Conservation (phyloP, 2,113 vertebrate genomes). For the Cepphus grylle region DNA sequence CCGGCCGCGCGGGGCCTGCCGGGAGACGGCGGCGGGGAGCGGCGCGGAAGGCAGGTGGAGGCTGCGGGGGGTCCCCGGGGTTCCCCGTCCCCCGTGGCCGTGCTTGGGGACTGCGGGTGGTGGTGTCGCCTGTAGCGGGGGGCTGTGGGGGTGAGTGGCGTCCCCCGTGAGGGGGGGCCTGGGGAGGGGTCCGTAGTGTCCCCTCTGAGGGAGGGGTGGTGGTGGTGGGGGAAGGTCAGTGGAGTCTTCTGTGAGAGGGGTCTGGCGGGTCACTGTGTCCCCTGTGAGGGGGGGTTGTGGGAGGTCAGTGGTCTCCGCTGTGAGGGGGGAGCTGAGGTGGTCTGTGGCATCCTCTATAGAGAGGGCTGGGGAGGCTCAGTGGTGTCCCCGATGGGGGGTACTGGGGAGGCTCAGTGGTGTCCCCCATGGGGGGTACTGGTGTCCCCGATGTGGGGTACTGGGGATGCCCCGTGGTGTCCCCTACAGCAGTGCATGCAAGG, state of each 20-base stretch:
- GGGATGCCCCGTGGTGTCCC: not conserved
- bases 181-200: not conserved
- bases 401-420: not conserved
- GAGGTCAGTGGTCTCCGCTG: not conserved
- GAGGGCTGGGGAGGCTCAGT: not conserved
- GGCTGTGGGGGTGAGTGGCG: not conserved
- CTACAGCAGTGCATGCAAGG: not conserved
- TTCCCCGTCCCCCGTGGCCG: fast-evolving
- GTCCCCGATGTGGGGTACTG: too few species aligned
- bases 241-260: not conserved
- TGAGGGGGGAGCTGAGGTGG: not conserved
- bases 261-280: not conserved
- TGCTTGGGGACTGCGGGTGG: not conserved
- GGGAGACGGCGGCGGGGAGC: not conserved
- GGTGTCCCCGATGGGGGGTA: not conserved
- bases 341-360: fast-evolving
- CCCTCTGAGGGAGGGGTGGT: not conserved
- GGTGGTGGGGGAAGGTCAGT: too few species aligned
- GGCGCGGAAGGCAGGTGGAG: not conserved
- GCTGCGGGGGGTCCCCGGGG: not conserved
- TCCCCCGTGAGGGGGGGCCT: too few species aligned
- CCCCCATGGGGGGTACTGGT: too few species aligned
- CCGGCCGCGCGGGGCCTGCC: not conserved
- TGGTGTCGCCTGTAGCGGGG: not conserved
- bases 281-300: too few species aligned